A percentile compares a stretch with the other conserved stretches of the same genome.
These are phyloP conservation scores for Eilema griseolum DNA, from an alignment of 2,888 invertebrate genomes.

Conservation along the genomic window DNA sequence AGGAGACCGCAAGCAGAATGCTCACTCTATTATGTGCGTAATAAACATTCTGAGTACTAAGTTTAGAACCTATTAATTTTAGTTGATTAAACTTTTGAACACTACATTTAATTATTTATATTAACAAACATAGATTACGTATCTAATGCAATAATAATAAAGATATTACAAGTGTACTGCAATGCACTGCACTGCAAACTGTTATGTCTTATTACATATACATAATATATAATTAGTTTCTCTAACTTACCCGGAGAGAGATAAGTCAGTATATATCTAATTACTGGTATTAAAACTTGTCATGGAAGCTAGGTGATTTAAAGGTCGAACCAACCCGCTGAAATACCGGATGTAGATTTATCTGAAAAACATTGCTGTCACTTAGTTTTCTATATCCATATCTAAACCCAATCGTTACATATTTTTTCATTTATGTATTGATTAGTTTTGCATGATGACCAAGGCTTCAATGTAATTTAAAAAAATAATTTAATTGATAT, in stretches of 20 bases:
- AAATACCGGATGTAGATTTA: background rate
- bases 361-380: no score
- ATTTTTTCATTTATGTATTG: background rate
- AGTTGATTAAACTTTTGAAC: constrained; percentile 28
- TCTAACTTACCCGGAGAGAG: no score
- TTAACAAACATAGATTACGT: constrained; percentile 3
- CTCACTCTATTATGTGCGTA: constrained; percentile 50
- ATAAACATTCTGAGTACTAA: constrained; percentile 38
- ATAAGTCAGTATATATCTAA: no score
- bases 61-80: constrained; percentile 44
- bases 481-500: no score
- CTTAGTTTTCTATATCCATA: no score
- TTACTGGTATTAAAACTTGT: no score
- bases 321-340: no score
- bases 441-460: background rate
- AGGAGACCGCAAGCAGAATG: constrained; percentile 62
- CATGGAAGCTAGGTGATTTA: no score
- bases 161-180: background rate
- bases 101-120: constrained; percentile 19
- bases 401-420: no score
- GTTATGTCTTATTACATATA: no score
- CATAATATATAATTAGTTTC: no score
- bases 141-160: constrained; percentile 8
- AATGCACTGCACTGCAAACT: background rate
- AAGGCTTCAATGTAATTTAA: no score